Evolutionary conservation across 2,113 vertebrate species (phyloP), one percentile per base, ranked within the genome.

Genomic region (Paedocypris sp.): DNA sequence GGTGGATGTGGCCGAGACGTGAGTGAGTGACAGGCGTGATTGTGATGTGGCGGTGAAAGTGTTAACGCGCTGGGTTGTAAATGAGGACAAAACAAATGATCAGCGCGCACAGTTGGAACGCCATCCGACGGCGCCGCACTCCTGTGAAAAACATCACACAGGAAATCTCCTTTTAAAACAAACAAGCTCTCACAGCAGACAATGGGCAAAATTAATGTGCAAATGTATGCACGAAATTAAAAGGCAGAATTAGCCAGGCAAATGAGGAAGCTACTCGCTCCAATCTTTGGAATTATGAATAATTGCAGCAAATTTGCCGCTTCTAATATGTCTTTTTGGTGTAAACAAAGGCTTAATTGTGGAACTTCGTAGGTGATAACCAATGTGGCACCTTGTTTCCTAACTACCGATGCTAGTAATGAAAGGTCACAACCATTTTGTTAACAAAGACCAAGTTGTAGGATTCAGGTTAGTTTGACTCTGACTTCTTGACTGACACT

Each of bases 271-370:
- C 90, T 89, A 88, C 90, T 89, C n/a, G 35, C 91, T 92, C 89
- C 87, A 94, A 93, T 93, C 91, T 88, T 90, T 87, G 87, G 91
- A 91, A 98, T 97, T 94, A 93, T 92, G 92, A 96, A 95, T 97
- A 96, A 98, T 94, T 93, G 92, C 87, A 72, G 80, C 84, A 85
- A 88, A 85, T 90, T 91, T 90, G 86, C 87, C 85, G 86, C 86
- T 87, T 88, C 86, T 90, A 88, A 94, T 72, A 61, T 60, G 65
- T 92, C 90, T 93, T 94, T 91, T 89, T 89, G 83, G 82, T 88
- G 89, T 89, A 93, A 92, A 94, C 90, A 91, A 93, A 92, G 85
- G 89, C 89, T 91, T 92, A 90, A 91, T 91, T 90, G 90, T 90
- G 83, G 83, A 88, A 85, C 89, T 89, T 87, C 86, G 85, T 83